Base-by-base conservation (phyloP, 92 coral and sea anemone genomes). In the Umimayanthus chanpuru region DNA sequence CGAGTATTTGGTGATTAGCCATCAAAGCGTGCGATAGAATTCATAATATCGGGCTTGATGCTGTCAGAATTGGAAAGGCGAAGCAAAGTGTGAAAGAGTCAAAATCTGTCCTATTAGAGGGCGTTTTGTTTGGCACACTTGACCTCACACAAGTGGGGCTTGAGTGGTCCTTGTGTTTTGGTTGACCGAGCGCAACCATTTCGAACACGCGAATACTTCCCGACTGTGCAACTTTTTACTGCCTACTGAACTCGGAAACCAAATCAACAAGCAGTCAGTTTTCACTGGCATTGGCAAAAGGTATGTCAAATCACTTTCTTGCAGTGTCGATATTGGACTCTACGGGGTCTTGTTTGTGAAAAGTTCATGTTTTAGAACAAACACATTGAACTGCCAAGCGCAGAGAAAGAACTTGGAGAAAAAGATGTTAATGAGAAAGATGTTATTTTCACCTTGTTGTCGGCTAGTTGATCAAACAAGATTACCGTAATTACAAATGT, bases 381-480 rank as follows among this genome's bases (percentile, higher is more conserved):
- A 21, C 40, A 78, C 6, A 76, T 49, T 53, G n/a, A 38, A 14
- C 61, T 15, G 65, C 77, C 47, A 71, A 68, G 78, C 6, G 76
- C 5, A 32, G 10, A 41, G 65, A 8, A 25, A 25, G 78, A 47
- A 16, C 73, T 25, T 40, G 44, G 78, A 44, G 76, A 40, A 44
- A 47, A 50, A 53, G 77, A 67, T 79, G 91, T 89, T 93, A 93
- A 95, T 93, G 87, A 95, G 92, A 78, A 91, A 81, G 70, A 90
- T 90, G 92, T 89, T 91, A 90, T 92, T 89, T 92, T 90, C 92
- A 84, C 92, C 94, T 85, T 89, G 96, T 93, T 95, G 96, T 95
- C 96, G 94, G 92, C 90, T 93, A 86, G 92, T 92, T 93, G 98
- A 95, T 92, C 96, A 95, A 92, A 95, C 88, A 90, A 93, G 98